These are phyloP conservation scores for Dynastes hyllus DNA, from an alignment of 2,888 invertebrate genomes.

Conservation along the genomic window DNA sequence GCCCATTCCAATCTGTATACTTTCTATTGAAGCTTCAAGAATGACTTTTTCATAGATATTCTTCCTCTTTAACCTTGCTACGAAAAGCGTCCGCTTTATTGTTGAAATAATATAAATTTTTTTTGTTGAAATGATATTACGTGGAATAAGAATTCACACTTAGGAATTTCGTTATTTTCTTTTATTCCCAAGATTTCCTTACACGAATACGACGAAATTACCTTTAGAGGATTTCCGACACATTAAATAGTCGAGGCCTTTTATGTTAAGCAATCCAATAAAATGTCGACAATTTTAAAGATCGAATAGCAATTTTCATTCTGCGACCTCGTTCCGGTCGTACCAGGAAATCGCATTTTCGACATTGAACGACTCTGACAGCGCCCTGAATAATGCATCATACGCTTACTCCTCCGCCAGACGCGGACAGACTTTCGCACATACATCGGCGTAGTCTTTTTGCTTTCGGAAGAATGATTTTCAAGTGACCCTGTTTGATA, in stretches of 20 bases:
- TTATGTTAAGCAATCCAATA: slow-evolving; percentile 19
- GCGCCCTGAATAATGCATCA: slow-evolving; percentile 26
- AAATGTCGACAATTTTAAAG: slow-evolving; percentile 21
- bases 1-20: too few relatives aligned
- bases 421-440: neutral
- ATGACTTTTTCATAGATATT: too few relatives aligned
- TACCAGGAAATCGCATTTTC: slow-evolving; percentile 19
- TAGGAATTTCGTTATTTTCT: too few relatives aligned
- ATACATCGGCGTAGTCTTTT: slow-evolving; percentile 17
- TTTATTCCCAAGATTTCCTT: too few relatives aligned
- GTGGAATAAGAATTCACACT: too few relatives aligned
- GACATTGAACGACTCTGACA: slow-evolving; percentile 22
- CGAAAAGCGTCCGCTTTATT: too few relatives aligned
- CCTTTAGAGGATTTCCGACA: neutral
- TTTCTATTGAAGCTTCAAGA: too few relatives aligned
- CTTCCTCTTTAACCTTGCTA: too few relatives aligned
- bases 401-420: neutral
- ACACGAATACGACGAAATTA: neutral
- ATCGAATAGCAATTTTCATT: slow-evolving; percentile 11
- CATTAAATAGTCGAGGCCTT: slow-evolving; percentile 3
- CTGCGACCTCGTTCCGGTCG: slow-evolving; percentile 4
- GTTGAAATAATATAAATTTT: neutral
- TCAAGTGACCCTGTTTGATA: slow-evolving; percentile 46
- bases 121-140: too few relatives aligned
- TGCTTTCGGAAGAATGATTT: slow-evolving; percentile 27